phyloP scores from a whole-genome alignment of 2,113 vertebrate species.

The Scartelaos histophorus region DNA sequence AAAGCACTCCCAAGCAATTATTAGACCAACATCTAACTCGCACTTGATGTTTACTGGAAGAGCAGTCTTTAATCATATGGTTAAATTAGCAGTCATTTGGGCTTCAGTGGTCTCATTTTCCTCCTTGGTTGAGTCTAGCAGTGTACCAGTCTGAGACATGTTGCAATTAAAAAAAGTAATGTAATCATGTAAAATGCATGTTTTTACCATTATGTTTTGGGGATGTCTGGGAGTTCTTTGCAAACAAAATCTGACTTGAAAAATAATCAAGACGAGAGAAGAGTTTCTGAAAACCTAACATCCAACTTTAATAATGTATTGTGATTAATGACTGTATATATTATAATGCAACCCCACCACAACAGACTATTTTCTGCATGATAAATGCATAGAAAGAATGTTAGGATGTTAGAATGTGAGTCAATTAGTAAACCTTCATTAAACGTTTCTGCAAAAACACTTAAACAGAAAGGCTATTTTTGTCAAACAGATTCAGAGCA shows the following conservation, averaged over 20 bases:
- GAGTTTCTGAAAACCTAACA: not conserved
- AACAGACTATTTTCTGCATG: no score
- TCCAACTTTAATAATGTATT: not conserved
- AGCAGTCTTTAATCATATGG: constrained; percentile 62
- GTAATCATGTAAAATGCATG: constrained; percentile 53
- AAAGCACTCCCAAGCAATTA: constrained; percentile 25
- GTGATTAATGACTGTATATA: not conserved
- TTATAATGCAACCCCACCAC: no score
- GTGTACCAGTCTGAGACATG: constrained; percentile 40
- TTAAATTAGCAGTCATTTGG: constrained; percentile 61
- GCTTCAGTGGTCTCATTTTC: constrained; percentile 54
- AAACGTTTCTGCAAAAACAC: no score
- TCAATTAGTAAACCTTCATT: no score
- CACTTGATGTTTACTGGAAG: constrained; percentile 51
- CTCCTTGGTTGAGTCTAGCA: constrained; percentile 51
- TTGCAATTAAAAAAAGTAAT: constrained; percentile 67
- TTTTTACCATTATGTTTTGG: constrained; percentile 38
- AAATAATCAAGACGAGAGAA: not conserved
- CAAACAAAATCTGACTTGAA: constrained; percentile 10
- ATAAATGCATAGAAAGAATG: no score
- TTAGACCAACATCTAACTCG: constrained; percentile 41
- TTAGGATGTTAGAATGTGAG: no score
- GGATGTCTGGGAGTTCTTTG: constrained; percentile 24
- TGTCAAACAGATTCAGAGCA: not conserved
- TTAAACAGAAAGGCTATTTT: no score